Evolutionary conservation across 2,888 invertebrate species (phyloP), one percentile per base, ranked within the genome.

Genomic region (Platynereis dumerilii): DNA sequence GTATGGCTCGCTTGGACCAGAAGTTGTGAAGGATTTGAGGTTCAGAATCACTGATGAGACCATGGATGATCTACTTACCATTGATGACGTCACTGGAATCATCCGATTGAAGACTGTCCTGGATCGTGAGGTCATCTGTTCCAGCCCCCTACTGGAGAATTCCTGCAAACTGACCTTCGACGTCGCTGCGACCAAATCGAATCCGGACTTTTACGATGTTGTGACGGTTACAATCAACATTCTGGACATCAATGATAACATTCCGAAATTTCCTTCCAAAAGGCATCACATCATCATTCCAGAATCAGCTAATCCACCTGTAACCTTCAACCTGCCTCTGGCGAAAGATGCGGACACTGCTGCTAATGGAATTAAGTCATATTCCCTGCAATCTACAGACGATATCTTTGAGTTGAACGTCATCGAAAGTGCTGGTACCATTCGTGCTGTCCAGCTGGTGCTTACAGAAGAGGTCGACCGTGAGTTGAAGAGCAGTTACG

Each of bases 311-410:
- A 55, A 58, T 10, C 61, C 69, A 0, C 71, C 72, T 1, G 63
- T 66, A 0, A 64, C 65, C 7, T 70, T 70, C 29, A 65, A 70
- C 10, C 62, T 75, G 20, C 60, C 66, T 12, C 70, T 69, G 84
- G 87, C 88, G 45, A 94, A 95, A 71, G 94, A 96, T 80, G 87
- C 90, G 48, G 88, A 91, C 60, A 93, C 93, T 0, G 95, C 95
- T 0, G 86, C 94, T 73, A 91, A 96, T 56, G 94, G 93, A 34
- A 94, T 95, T 15, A 55, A 63, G 29, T 60, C 45, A 29, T 74
- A 75, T 60, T 56, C 62, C 45, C 45, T 75, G 58, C 48, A 58
- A 52, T n/a, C 56, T 26, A 52, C 61, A 17, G n/a, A 12, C 1
- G 2, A 22, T 20, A 42, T 57, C n/a, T 62, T 62, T 52, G 57